These are phyloP conservation scores for Dromius quadrimaculatus DNA, from an alignment of 2,888 invertebrate species.

Conservation along the genomic window DNA sequence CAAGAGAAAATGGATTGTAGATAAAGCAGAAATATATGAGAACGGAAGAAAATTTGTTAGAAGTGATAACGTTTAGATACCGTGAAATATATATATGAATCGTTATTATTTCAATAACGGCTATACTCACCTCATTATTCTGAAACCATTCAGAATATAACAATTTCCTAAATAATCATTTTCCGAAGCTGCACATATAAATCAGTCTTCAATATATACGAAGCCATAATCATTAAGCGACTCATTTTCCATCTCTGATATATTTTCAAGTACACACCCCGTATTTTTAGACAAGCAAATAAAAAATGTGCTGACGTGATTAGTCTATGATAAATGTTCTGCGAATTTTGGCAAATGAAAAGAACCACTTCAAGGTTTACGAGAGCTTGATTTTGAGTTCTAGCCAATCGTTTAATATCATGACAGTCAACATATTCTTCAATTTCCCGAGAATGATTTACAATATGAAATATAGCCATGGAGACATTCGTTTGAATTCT, in stretches of 20 bases:
- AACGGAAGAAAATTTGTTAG: too few relatives aligned
- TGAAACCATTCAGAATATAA: too few relatives aligned
- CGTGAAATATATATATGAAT: too few relatives aligned
- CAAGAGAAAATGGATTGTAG: too few relatives aligned
- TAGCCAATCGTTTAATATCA: conserved; percentile 37
- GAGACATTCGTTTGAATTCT: conserved; percentile 6
- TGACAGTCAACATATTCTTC: conserved; percentile 41
- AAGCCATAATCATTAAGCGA: too few relatives aligned
- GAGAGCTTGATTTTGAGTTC: conserved; percentile 35
- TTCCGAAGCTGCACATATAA: too few relatives aligned
- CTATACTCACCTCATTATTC: too few relatives aligned
- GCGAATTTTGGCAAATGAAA: conserved; percentile 35
- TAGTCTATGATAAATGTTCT: conserved; percentile 39
- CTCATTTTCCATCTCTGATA: conserved; percentile 9
- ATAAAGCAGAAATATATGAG: too few relatives aligned
- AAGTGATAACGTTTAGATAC: too few relatives aligned
- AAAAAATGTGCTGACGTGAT: conserved; percentile 42
- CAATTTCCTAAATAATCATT: too few relatives aligned
- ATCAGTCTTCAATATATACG: too few relatives aligned
- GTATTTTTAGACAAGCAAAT: conserved; percentile 23
- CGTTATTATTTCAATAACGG: too few relatives aligned
- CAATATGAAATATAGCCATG: conserved; percentile 1
- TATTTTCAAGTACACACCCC: conserved; percentile 14
- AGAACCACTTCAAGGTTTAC: conserved; percentile 36
- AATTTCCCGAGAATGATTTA: conserved; percentile 23